Conservation (phyloP, 2,888 invertebrate genomes). For the Diogma glabrata region DNA sequence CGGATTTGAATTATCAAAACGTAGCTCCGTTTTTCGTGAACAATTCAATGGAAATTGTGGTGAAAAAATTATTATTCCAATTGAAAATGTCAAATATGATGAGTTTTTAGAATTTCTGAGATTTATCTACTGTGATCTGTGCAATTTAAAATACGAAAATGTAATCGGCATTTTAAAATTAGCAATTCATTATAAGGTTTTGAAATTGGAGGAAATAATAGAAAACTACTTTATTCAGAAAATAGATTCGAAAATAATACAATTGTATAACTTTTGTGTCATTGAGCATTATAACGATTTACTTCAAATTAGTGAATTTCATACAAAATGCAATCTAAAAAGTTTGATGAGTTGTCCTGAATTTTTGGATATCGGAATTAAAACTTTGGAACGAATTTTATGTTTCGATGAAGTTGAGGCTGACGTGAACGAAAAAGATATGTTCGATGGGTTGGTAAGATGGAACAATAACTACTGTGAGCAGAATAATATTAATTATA, state of each 20-base stretch:
- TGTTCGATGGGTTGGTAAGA: neutral
- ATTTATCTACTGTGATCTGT: neutral
- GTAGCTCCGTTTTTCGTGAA: neutral
- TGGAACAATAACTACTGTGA: neutral
- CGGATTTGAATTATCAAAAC: neutral
- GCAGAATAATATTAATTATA: neutral
- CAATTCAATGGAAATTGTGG: neutral
- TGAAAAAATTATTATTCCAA: neutral
- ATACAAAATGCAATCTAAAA: too few species aligned
- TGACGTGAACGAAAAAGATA: neutral
- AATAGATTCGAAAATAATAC: neutral
- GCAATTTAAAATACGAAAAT: conserved; percentile 1
- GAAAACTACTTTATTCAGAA: neutral
- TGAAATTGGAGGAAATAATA: conserved; percentile 4
- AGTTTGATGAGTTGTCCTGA: neutral
- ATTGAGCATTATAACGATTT: neutral
- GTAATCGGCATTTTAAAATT: neutral
- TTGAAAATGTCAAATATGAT: neutral
- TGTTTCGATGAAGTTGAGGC: neutral
- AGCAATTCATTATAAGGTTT: neutral
- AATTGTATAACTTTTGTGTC: neutral
- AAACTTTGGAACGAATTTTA: neutral
- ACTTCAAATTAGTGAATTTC: too few species aligned
- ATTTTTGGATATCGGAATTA: neutral
- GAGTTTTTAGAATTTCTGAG: conserved; percentile 2